Base-by-base conservation (phyloP, 92 coral and sea anemone species). In the Hydrozoanthus gracilis region DNA sequence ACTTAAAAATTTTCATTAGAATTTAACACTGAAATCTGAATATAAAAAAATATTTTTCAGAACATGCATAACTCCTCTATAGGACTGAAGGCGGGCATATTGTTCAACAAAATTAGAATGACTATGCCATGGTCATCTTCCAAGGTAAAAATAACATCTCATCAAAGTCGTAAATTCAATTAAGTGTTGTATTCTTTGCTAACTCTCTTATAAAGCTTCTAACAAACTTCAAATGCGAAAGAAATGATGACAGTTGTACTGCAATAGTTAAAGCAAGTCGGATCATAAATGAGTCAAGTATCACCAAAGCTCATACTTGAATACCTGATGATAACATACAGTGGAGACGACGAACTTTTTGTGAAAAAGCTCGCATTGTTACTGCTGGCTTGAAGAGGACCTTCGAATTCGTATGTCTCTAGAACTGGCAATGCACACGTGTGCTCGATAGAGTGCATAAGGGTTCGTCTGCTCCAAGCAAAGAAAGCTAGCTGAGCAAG, bases 91-190 rank as follows among this genome's bases (percentile, higher is more conserved):
- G 15, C 17, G 18, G 49, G 54, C 7, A 39, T 20, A 5, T 58
- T 68, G 44, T 12, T 56, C 15, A 78, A 79, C 84, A 64, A 79
- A 79, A 9, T 47, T 18, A 16, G 72, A 17, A 54, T 20, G 45
- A 8, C 16, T 9, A 46, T 12, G 47, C 55, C 73, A 70, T 79
- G 47, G 82, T 72, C 69, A 54, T 5, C 64, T 58, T 58, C 64
- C 12, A 48, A 77, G 50, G 20, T 27, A 51, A 49, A 77, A 74
- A 44, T 65, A 80, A 80, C 72, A 80, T 80, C 49, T 80, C 85
- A 16, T 54, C 85, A 65, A 80, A 80, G 18, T 46, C 85, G 74
- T 47, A 69, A 80, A 80, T 80, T 80, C 20, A 80, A 80, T 80
- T 79, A 79, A 44, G 49, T 44, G 44, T 60, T 16, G 35, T 20